Evolutionary conservation across 2,888 invertebrate genomes (phyloP).

Genomic region (Phyto melanocephala): DNA sequence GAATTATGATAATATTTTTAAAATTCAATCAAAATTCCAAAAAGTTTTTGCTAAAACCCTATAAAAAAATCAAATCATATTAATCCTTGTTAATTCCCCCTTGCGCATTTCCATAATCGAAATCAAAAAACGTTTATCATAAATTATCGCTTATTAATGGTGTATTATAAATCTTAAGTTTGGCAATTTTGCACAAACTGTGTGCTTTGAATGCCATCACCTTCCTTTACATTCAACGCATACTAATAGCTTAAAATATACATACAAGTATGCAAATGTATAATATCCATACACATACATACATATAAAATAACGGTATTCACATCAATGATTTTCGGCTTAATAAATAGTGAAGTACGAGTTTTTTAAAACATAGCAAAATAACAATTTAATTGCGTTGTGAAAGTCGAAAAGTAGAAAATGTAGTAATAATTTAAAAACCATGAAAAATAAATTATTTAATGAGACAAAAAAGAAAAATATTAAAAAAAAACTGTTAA

Average conservation of each 20-base stretch:
- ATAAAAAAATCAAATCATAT: conserved; percentile 5
- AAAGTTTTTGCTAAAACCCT: not conserved
- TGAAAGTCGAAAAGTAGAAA: too few species aligned
- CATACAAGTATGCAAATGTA: too few species aligned
- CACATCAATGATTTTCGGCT: too few species aligned
- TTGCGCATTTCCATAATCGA: not conserved
- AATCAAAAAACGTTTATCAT: conserved; percentile 47
- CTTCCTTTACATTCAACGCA: not conserved
- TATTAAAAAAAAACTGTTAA: too few species aligned
- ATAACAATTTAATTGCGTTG: too few species aligned
- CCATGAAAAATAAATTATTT: too few species aligned
- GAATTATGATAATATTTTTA: too few species aligned
- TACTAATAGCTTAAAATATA: not conserved
- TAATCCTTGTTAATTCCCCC: not conserved
- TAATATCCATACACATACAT: not conserved
- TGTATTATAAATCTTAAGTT: conserved; percentile 47
- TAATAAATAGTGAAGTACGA: too few species aligned
- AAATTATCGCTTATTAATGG: conserved; percentile 47
- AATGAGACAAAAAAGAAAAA: too few species aligned
- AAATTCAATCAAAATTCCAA: not conserved
- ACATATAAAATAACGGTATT: too few species aligned
- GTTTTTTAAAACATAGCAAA: too few species aligned
- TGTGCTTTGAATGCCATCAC: conserved; percentile 12
- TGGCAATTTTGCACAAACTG: conserved; percentile 39
- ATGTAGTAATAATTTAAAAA: too few species aligned